Conservation (phyloP, 2,113 vertebrate genomes). For the Apaloderma vittatum region DNA sequence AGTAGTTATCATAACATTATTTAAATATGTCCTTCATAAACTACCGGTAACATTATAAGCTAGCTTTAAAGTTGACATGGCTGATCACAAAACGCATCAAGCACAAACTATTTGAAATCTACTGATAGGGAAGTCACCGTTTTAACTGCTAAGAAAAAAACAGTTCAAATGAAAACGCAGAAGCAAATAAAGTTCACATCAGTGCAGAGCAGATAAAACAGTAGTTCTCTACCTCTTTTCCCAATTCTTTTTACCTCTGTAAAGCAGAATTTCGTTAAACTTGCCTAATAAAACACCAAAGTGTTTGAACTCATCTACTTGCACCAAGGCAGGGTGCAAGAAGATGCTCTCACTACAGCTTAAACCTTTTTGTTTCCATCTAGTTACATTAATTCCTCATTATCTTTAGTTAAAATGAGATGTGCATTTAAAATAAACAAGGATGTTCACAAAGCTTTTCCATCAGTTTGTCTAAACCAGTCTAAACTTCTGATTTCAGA, state of each 20-base stretch:
- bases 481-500: neutral
- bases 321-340: neutral
- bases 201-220: neutral
- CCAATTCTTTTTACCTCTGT: neutral
- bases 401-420: neutral
- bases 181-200: neutral
- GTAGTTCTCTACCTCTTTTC: neutral
- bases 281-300: neutral
- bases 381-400: neutral
- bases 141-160: fast-evolving
- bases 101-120: neutral
- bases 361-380: neutral
- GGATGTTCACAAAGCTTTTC: neutral
- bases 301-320: neutral
- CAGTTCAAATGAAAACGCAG: neutral
- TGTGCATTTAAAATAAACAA: neutral
- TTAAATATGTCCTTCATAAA: neutral
- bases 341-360: fast-evolving
- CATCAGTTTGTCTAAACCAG: neutral
- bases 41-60: neutral
- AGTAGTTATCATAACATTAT: neutral
- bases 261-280: neutral
- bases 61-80: neutral
- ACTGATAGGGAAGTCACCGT: neutral
- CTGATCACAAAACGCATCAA: neutral